Conservation (phyloP, 2,888 invertebrate genomes). For the Pterostichus madidus region DNA sequence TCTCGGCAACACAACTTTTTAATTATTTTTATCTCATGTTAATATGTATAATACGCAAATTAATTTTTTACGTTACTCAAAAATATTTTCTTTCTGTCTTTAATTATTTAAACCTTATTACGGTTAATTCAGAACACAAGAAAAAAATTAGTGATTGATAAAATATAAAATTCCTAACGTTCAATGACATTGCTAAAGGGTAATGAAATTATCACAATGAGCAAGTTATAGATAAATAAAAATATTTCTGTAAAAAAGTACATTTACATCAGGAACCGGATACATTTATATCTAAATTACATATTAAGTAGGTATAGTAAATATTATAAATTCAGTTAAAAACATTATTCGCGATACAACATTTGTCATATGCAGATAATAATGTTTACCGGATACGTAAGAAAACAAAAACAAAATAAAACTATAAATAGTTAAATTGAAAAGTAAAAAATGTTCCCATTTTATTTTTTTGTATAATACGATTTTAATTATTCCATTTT, state of each 20-base stretch:
- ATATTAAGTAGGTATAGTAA: neutral
- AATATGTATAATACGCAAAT: too few species aligned
- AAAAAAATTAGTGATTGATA: too few species aligned
- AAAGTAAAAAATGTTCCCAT: conserved; percentile 9
- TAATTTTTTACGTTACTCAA: too few species aligned
- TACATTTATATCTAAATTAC: conserved; percentile 27
- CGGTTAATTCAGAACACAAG: too few species aligned
- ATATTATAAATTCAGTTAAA: conserved; percentile 15
- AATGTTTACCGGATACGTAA: conserved; percentile 19
- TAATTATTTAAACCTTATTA: too few species aligned
- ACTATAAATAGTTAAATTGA: neutral
- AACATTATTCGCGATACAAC: neutral
- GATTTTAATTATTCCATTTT: neutral
- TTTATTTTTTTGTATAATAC: neutral
- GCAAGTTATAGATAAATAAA: neutral
- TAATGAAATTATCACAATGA: too few species aligned
- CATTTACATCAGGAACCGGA: conserved; percentile 29
- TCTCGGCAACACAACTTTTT: too few species aligned
- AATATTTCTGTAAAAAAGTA: conserved; percentile 9
- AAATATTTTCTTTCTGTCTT: too few species aligned
- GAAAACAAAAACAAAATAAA: conserved; percentile 19
- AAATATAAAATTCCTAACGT: conserved; percentile 14
- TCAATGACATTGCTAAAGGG: conserved; percentile 4
- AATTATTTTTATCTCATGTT: too few species aligned
- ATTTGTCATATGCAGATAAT: conserved; percentile 4